Percentiles rank a stretch among this genome's conserved stretches.
Conservation (phyloP, 2,113 vertebrate species). For the Fulmarus glacialis region DNA sequence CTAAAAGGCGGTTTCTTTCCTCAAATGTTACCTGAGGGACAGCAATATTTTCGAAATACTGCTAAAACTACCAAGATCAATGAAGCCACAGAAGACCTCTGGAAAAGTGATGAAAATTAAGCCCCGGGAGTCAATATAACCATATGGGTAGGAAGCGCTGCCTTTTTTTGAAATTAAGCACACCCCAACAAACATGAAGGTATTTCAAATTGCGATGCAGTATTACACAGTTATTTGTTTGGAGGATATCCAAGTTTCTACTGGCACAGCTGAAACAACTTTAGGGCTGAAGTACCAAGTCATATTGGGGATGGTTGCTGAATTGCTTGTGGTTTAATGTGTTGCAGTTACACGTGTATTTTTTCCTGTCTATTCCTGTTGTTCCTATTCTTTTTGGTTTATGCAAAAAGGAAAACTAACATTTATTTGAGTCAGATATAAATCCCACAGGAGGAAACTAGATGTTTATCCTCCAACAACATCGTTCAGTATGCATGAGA, state of each 20-base stretch:
- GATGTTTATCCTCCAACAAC: neutral
- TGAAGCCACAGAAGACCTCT: neutral
- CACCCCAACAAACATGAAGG: neutral
- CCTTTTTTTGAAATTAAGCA: neutral
- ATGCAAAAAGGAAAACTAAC: neutral
- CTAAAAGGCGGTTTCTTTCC: neutral
- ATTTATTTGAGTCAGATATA: neutral
- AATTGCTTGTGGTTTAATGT: fast-evolving
- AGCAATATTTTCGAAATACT: neutral
- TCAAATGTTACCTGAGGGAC: neutral
- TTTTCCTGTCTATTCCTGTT: neutral
- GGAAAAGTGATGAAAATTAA: neutral
- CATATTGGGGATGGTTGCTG: neutral
- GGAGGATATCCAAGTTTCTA: neutral
- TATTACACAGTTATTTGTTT: neutral
- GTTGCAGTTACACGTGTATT: neutral
- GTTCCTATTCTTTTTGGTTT: neutral
- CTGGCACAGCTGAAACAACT: neutral
- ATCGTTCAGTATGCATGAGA: neutral
- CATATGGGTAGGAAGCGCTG: neutral
- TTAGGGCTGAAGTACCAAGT: neutral
- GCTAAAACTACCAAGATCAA: neutral
- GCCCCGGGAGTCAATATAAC: neutral
- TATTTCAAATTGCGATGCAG: neutral
- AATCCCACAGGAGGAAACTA: neutral